Percentiles rank a stretch among this genome's conserved stretches.
These are phyloP conservation scores for Drosophila biarmipes DNA, from an alignment of 1,140 invertebrate genomes.

Conservation along the genomic window DNA sequence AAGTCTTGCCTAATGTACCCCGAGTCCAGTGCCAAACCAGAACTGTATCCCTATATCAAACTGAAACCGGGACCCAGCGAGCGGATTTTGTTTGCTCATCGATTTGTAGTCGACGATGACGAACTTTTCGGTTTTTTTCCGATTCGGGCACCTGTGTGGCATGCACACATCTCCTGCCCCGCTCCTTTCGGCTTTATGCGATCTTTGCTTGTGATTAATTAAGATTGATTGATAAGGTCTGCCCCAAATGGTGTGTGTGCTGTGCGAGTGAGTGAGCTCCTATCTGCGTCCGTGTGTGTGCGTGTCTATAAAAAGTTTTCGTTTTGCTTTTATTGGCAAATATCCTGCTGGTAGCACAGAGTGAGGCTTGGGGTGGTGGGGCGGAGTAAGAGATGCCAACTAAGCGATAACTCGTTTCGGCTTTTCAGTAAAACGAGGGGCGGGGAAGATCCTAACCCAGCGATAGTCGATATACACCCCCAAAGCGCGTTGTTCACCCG, in stretches of 20 bases:
- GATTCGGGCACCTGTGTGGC: constrained; percentile 66
- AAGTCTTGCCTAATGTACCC: not conserved
- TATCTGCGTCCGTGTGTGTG: constrained; percentile 31
- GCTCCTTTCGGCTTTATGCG: constrained; percentile 60
- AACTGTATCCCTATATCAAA: not conserved
- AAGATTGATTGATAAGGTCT: constrained; percentile 82
- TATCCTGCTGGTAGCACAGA: constrained; percentile 72
- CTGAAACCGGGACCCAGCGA: constrained; percentile 8
- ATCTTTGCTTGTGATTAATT: constrained; percentile 82
- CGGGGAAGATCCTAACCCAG: constrained; percentile 54
- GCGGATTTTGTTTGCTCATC: constrained; percentile 45
- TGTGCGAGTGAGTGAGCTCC: constrained; percentile 15
- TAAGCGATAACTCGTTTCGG: constrained; percentile 71
- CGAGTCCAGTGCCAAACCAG: not conserved
- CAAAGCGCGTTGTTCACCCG: constrained; percentile 33
- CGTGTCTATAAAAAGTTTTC: constrained; percentile 78
- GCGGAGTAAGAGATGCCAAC: constrained; percentile 56
- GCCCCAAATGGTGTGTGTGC: constrained; percentile 42
- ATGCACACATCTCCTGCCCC: constrained; percentile 17
- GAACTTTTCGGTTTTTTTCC: constrained; percentile 35
- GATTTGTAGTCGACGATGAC: constrained; percentile 70
- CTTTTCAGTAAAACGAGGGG: constrained; percentile 42
- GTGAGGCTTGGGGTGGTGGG: constrained; percentile 1
- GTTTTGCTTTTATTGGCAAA: constrained; percentile 80
- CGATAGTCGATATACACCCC: constrained; percentile 48